Conservation (phyloP, 2,888 invertebrate genomes). For the Andrena chrysosceles region DNA sequence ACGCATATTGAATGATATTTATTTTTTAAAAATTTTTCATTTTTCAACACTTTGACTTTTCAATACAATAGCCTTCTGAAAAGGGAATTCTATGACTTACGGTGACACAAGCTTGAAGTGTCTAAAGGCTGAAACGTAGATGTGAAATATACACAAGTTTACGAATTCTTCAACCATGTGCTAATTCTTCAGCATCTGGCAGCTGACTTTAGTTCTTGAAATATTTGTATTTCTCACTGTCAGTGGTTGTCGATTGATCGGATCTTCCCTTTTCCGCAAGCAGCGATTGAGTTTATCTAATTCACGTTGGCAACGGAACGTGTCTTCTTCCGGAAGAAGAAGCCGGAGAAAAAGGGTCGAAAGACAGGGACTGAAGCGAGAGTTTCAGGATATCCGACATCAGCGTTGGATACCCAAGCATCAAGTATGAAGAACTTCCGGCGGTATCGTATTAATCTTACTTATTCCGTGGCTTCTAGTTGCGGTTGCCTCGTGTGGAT, state of each 20-base stretch:
- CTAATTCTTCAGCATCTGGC: background rate
- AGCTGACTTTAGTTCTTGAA: background rate
- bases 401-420: conserved; percentile 33
- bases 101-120: too few relatives aligned
- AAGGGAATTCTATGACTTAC: too few relatives aligned
- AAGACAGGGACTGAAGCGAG: conserved; percentile 30
- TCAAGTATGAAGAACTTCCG: conserved; percentile 58
- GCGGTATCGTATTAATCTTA: conserved; percentile 65
- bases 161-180: background rate
- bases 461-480: conserved; percentile 55
- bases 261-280: background rate
- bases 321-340: background rate
- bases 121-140: too few relatives aligned
- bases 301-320: conserved; percentile 10
- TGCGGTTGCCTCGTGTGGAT: conserved; percentile 39
- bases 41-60: background rate
- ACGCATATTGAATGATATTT: background rate
- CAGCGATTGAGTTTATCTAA: conserved; percentile 30
- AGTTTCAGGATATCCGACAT: conserved; percentile 44
- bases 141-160: too few relatives aligned
- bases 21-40: background rate
- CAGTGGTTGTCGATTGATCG: background rate
- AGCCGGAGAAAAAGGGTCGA: background rate
- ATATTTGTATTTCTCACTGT: conserved; percentile 10
- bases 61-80: too few relatives aligned